These are phyloP conservation scores for Rhagophthalmus giganteus DNA, from an alignment of 2,888 invertebrate genomes.

Conservation along the genomic window DNA sequence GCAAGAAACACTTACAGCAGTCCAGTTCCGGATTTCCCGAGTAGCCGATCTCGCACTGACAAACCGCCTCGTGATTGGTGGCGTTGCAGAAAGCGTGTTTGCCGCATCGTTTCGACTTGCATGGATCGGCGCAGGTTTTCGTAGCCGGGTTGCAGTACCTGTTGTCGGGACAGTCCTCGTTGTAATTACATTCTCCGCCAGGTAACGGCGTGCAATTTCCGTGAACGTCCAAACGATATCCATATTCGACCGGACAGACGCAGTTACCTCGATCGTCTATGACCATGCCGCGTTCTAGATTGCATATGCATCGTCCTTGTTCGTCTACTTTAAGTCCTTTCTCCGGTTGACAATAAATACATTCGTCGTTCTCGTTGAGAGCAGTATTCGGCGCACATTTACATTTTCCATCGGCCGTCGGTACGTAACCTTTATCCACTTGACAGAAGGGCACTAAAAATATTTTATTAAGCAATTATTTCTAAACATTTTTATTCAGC, in stretches of 20 bases:
- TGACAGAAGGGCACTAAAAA: conserved; percentile 63
- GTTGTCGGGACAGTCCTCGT: conserved; percentile 77
- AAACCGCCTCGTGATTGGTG: conserved; percentile 73
- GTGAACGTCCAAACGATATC: conserved; percentile 63
- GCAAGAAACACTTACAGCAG: conserved; percentile 63
- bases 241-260: conserved; percentile 70
- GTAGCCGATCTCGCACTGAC: conserved; percentile 77
- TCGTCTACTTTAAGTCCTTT: conserved; percentile 76
- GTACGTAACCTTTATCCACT: conserved; percentile 69
- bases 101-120: conserved; percentile 73
- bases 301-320: conserved; percentile 81
- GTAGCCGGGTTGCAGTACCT: conserved; percentile 72
- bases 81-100: conserved; percentile 77
- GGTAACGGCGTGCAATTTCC: conserved; percentile 64
- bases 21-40: conserved; percentile 74
- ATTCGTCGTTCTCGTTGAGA: conserved; percentile 75
- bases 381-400: conserved; percentile 78
- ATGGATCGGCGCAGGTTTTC: conserved; percentile 79
- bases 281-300: conserved; percentile 74
- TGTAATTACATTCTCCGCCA: conserved; percentile 66
- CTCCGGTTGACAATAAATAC: conserved; percentile 71
- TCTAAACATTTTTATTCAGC: no score
- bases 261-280: conserved; percentile 78
- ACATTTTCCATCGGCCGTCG: conserved; percentile 68
- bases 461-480: no score